Evolutionary conservation across 1,140 invertebrate species (phyloP).

Genomic region (Onthophagus taurus): DNA sequence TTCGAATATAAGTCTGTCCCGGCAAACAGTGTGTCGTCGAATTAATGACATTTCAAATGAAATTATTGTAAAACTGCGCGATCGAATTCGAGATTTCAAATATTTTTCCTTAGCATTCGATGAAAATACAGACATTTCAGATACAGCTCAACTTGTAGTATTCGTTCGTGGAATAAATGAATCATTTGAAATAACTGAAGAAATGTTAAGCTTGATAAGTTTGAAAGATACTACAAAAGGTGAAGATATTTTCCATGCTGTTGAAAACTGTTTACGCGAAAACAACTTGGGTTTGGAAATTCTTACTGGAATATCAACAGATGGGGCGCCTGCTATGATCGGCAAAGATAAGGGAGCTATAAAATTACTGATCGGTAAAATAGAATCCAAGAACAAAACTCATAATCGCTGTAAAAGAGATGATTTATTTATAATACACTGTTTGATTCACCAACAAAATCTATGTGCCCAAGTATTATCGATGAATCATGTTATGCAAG

Average conservation of each 20-base stretch:
- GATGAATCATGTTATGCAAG: slow-evolving; percentile 29
- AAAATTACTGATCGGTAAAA: slow-evolving; percentile 20
- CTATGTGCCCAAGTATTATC: slow-evolving; percentile 23
- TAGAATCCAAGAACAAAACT: slow-evolving; percentile 11
- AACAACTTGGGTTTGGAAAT: slow-evolving; percentile 11
- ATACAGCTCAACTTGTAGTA: slow-evolving; percentile 24
- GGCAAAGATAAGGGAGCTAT: slow-evolving; percentile 26
- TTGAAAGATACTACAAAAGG: slow-evolving; percentile 29
- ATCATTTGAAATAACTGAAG: slow-evolving; percentile 30
- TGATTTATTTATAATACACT: slow-evolving; percentile 24
- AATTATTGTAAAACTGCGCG: slow-evolving; percentile 23
- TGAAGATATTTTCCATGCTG: slow-evolving; percentile 26
- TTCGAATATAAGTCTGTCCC: slow-evolving; percentile 23
- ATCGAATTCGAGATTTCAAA: slow-evolving; percentile 22
- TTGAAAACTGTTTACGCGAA: slow-evolving; percentile 19
- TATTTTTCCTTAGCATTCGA: slow-evolving; percentile 32
- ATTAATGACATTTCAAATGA: slow-evolving; percentile 29
- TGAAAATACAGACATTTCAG: slow-evolving; percentile 31
- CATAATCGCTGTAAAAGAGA: too few species aligned
- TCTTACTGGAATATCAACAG: too few species aligned
- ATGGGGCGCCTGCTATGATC: slow-evolving; percentile 32
- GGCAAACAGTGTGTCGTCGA: slow-evolving; percentile 24
- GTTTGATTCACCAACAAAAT: slow-evolving; percentile 31
- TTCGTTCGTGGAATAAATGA: slow-evolving; percentile 29
- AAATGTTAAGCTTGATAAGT: slow-evolving; percentile 24